Evolutionary conservation across 2,888 invertebrate species (phyloP).

Genomic region (Tachina lurida): DNA sequence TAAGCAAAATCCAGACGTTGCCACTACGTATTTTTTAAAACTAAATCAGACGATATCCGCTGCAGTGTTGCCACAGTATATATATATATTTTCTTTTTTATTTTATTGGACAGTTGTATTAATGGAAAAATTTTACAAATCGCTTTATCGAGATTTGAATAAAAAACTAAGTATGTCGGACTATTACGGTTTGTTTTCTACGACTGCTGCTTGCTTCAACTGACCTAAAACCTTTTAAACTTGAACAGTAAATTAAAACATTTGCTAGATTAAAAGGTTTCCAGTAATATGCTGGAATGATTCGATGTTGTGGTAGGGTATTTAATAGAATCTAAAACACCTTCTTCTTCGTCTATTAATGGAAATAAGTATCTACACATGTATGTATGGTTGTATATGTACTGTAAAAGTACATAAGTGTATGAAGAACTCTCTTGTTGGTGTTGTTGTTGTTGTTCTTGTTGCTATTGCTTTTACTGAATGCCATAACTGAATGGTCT

Average conservation of each 20-base stretch:
- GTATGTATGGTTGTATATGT: not conserved
- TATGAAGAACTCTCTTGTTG: constrained; percentile 27
- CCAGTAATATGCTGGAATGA: not conserved
- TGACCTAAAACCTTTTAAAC: not conserved
- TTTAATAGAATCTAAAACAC: not conserved
- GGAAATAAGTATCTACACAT: not conserved
- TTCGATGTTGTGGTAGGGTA: constrained; percentile 21
- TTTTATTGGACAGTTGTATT: no score
- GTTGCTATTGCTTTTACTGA: constrained; percentile 31
- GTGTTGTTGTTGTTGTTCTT: constrained; percentile 1
- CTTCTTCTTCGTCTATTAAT: not conserved
- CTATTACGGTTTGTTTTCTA: not conserved
- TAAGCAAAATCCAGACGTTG: no score
- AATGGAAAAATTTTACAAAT: no score
- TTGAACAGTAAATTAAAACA: not conserved
- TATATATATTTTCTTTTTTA: no score
- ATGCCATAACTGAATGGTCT: constrained; percentile 65
- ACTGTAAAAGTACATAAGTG: constrained; percentile 2
- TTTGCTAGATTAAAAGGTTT: not conserved
- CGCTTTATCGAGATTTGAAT: no score
- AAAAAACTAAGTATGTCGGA: not conserved
- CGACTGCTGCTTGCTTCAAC: no score
- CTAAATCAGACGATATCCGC: no score
- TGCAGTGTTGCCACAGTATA: no score
- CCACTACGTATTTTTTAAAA: no score